Evolutionary conservation across 2,797 vertebrate species (phyloP), one percentile per base, ranked within the genome.

Genomic region (Syngnathus acus): DNA sequence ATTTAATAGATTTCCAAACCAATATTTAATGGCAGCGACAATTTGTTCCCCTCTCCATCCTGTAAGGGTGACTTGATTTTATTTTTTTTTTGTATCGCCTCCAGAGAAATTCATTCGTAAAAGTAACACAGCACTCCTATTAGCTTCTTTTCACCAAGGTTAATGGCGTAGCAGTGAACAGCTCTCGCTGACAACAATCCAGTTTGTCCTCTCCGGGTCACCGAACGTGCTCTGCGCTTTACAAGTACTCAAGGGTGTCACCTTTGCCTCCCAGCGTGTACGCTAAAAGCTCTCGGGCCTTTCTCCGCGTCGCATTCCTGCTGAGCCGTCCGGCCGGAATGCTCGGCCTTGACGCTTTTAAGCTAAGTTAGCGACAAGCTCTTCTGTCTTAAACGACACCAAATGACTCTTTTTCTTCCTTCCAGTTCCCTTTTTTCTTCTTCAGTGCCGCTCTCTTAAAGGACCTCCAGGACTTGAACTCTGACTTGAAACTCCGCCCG

Each of bases 381-480:
- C 21, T 6, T n/a, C 40, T 58, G 26, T 32, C 26, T 32, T 32
- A 32, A 71, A 43, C 9, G 1, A 14, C 21, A 26, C 5, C 43
- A 23, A 21, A 48, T 63, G 19, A 62, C 70, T 21, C 0, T n/a
- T 70, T 65, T 65, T 58, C 57, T 72, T 69, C 61, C 72, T 72
- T 45, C 68, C 66, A 42, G 65, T 65, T 77, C 51, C 26, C 3
- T 32, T 32, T 32, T 70, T 64, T 76, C 78, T 85, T 69, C 62
- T 72, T 69, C 4, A 14, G 4, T 45, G 75, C 78, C 83, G 86
- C 83, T 83, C 88, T 84, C 78, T 5, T 58, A 66, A 48, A 45
- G 45, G 42, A 63, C 62, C 71, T 81, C 81, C 73, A 71, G 73
- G 78, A 78, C 69, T 73, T 84, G 71, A 78, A 67, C 71, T 71